A percentile compares a stretch with the other conserved stretches of the same genome.
These are phyloP conservation scores for Lasiommata megera DNA, from an alignment of 2,888 invertebrate species.

Conservation along the genomic window DNA sequence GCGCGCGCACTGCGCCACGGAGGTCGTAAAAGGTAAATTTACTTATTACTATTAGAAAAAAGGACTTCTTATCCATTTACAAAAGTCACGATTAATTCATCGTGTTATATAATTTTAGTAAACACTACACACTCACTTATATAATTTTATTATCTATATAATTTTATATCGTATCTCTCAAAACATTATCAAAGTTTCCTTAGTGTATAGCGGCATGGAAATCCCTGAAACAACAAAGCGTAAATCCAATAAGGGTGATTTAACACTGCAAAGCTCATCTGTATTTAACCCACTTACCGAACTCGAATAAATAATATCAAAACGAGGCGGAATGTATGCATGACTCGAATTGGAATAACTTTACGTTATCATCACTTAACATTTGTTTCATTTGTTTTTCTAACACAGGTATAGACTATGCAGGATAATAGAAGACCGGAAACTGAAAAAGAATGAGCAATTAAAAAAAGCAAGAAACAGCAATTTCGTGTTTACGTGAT, in stretches of 20 bases:
- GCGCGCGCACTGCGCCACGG: too few species aligned
- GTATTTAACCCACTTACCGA: conserved; percentile 56
- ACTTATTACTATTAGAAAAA: too few species aligned
- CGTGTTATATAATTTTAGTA: not conserved
- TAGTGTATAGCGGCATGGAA: conserved; percentile 21
- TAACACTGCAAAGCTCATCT: conserved; percentile 36
- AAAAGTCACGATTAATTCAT: too few species aligned
- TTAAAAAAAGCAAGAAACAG: too few species aligned
- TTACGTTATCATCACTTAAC: not conserved
- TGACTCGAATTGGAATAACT: conserved; percentile 1
- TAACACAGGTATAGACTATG: not conserved
- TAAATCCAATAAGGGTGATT: conserved; percentile 41
- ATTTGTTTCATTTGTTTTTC: not conserved
- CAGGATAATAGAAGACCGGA: too few species aligned
- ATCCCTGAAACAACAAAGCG: conserved; percentile 23
- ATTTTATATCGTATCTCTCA: conserved; percentile 12
- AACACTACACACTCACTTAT: not conserved
- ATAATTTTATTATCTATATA: conserved; percentile 11
- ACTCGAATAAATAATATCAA: conserved; percentile 49
- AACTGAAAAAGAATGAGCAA: too few species aligned
- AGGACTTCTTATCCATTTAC: too few species aligned
- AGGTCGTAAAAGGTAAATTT: too few species aligned
- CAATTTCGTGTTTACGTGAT: too few species aligned
- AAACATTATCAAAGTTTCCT: conserved; percentile 25
- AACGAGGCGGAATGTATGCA: conserved; percentile 9